These are phyloP conservation scores for Lacerta viridis DNA, from an alignment of 2,797 vertebrate genomes.

Conservation along the genomic window DNA sequence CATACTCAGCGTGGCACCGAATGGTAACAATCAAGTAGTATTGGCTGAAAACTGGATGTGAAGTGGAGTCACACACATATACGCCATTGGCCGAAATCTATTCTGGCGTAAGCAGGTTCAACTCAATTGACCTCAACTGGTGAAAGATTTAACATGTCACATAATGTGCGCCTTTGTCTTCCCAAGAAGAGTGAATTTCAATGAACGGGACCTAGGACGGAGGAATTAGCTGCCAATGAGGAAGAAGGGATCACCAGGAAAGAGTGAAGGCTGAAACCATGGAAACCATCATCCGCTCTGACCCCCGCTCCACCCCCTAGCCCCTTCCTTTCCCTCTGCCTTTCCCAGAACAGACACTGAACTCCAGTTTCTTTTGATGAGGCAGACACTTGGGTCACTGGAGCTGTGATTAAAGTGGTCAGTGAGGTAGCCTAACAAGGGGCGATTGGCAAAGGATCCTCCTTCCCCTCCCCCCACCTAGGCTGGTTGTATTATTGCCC, in stretches of 20 bases:
- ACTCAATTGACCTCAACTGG: not conserved
- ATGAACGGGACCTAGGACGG: slow-evolving; percentile 16
- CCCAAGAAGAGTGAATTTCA: slow-evolving; percentile 35
- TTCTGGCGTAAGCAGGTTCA: slow-evolving; percentile 5
- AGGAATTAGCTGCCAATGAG: slow-evolving; percentile 60
- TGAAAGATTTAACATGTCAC: slow-evolving; percentile 38
- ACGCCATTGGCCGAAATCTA: not conserved
- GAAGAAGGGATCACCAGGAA: slow-evolving; percentile 51
- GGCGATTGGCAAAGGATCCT: slow-evolving; percentile 16
- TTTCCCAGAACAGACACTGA: slow-evolving; percentile 74
- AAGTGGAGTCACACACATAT: rapidly evolving
- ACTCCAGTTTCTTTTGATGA: slow-evolving; percentile 69
- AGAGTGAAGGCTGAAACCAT: slow-evolving; percentile 73
- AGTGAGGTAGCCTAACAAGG: slow-evolving; percentile 22
- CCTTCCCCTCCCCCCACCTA: slow-evolving; percentile 39
- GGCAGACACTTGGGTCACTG: slow-evolving; percentile 60
- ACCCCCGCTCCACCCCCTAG: slow-evolving; percentile 34
- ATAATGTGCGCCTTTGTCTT: slow-evolving; percentile 36
- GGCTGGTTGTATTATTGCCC: not conserved
- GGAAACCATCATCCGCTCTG: slow-evolving; percentile 63
- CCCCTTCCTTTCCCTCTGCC: slow-evolving; percentile 64
- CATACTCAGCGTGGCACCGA: slow-evolving; percentile 14
- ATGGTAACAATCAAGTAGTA: slow-evolving; percentile 19
- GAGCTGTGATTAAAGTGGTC: slow-evolving; percentile 56
- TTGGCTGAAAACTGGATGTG: slow-evolving; percentile 27